Base-by-base conservation (phyloP, 2,888 invertebrate genomes). In the Sphinx pinastri region DNA sequence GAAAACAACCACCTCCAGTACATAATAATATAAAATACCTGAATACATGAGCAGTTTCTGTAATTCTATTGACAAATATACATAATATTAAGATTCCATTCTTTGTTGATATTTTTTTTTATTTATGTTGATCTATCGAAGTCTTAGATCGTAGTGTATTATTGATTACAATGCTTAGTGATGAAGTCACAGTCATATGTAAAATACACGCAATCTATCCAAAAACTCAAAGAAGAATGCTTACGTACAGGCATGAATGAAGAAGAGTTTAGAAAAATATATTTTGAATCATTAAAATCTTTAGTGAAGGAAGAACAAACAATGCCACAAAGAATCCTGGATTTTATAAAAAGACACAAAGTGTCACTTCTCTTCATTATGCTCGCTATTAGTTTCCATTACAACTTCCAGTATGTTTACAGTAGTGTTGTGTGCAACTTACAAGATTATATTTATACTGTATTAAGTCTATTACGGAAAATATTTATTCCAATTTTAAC, bases 361-460 rank as follows among this genome's bases (percentile, higher is more conserved):
- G 0, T 63, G 6, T 7, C 19, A 0, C 19, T 63, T 49, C 11
- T 63, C 19, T 12, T 63, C 7, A 47, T 49, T 6, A 19, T 63
- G 8, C 8, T 63, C 12, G 19, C 19, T 19, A 12, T 63, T 0
- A 19, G 47, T 49, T 12, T 12, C 14, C 31, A 31, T 47, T 63
- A 49, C 19, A 63, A 63, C 63, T 49, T 63, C 13, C 63, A 95
- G 81, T 94, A 95, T 31, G 95, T 96, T 13, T 95, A 96, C 73
- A 96, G 95, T 84, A 94, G 95, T 76, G 88, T 97, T 75, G 89
- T 96, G 76, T 95, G 97, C 84, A 96, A 97, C 88, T 93, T 97
- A 38, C 97, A 98, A 88, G 96, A 96, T 71, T 95, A 96, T 79
- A 97, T 98, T 77, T 97, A 98, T 92, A 98, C 98, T 12, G 96